Evolutionary conservation across 2,797 vertebrate species (phyloP), one percentile per base, ranked within the genome.

Genomic region (Pogoniulus pusillus): DNA sequence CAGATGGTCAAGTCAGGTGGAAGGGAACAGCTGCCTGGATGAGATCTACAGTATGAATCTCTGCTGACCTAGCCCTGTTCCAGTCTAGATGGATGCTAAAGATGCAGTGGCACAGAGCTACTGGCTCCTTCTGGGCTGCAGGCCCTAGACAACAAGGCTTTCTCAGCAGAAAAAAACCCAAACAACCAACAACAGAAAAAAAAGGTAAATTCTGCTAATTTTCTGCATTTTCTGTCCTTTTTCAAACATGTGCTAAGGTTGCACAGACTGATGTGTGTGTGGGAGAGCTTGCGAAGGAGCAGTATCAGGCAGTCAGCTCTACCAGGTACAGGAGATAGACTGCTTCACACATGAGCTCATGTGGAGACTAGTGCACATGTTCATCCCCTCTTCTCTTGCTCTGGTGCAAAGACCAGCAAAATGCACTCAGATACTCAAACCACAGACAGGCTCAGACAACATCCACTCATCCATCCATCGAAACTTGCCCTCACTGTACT

Each of bases 311-410:
- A 76, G 23, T 43, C n/a, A 57, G 49, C 41, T 63, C 71, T 63
- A 63, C 18, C 49, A 49, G 71, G 43, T 19, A 8, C 30, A 24
- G 13, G 35, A 75, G 19, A 35, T 3, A 3, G 27, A 55, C 24
- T 57, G 35, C 49, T 77, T 68, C n/a, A 32, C 1, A 2, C 2
- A 12, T 13, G 49, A 54, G 43, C 30, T 39, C 7, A 3, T 11
- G 35, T 2, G 26, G 7, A 66, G 54, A 27, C 23, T 15, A 3
- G 20, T 2, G 11, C 1, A 1, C 5, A 12, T 0, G 1, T 10
- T 20, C 49, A n/a, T 12, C 10, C 43, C n/a, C 49, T 62, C 35
- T 57, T 32, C 53, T 45, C 43, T 20, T 10, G 12, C 20, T 29
- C 16, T 4, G 1, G 9, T 23, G 45, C 19, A 32, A 78, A 75